These are phyloP conservation scores for Typhlichthys eigenmanni DNA, from an alignment of 2,797 vertebrate genomes.

Conservation along the genomic window DNA sequence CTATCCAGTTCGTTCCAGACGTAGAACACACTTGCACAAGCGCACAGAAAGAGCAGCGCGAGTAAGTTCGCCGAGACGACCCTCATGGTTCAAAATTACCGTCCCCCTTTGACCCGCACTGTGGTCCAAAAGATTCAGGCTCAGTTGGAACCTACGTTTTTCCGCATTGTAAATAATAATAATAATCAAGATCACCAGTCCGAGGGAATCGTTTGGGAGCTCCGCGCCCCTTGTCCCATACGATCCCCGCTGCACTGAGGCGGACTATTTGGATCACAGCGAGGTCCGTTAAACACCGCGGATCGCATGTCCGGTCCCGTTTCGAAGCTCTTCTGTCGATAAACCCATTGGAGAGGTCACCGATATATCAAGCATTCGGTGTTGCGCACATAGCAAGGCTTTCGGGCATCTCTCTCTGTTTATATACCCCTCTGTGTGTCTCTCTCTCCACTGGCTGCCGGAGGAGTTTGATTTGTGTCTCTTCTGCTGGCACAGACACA, in stretches of 20 bases:
- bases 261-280: slow-evolving; percentile 47
- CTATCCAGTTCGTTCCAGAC: slow-evolving; percentile 74
- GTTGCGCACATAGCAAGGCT: background rate
- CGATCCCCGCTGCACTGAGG: slow-evolving; percentile 39
- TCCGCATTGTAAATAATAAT: background rate
- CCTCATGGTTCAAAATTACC: slow-evolving; percentile 63
- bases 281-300: slow-evolving; percentile 29
- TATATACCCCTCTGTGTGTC: slow-evolving; percentile 13
- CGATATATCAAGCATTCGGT: background rate
- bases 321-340: background rate
- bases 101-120: slow-evolving; percentile 2
- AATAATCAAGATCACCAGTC: background rate
- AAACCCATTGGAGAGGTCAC: background rate
- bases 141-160: background rate
- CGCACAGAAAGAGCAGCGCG: slow-evolving; percentile 73
- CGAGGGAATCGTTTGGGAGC: slow-evolving; percentile 22
- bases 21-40: slow-evolving; percentile 74
- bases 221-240: slow-evolving; percentile 37
- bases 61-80: slow-evolving; percentile 72
- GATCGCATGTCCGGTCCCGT: slow-evolving; percentile 57
- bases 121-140: slow-evolving; percentile 15
- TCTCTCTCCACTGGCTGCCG: slow-evolving; percentile 50
- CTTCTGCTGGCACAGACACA: slow-evolving; percentile 58
- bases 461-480: slow-evolving; percentile 70
- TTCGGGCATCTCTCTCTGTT: slow-evolving; percentile 13